phyloP scores from a whole-genome alignment of 2,797 vertebrate genomes.

The Notolepis coatsorum region DNA sequence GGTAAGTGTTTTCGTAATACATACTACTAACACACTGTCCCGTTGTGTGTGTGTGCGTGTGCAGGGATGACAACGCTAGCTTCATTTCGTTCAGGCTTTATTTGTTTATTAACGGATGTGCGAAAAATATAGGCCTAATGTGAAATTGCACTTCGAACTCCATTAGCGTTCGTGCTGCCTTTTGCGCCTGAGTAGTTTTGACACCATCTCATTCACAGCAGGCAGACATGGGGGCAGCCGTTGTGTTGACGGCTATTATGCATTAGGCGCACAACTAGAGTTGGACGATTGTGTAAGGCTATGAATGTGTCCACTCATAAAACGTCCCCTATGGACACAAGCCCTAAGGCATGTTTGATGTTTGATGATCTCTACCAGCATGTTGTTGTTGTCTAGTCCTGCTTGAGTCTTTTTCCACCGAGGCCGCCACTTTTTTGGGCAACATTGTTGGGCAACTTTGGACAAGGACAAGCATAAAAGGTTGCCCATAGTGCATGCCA shows the following conservation, averaged over 20 bases:
- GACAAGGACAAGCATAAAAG: too few species aligned
- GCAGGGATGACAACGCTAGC: too few species aligned
- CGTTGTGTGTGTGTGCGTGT: background rate
- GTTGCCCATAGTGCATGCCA: too few species aligned
- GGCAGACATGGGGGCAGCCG: slow-evolving; percentile 14
- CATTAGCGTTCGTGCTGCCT: background rate
- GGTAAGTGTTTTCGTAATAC: slow-evolving; percentile 84
- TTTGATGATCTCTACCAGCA: too few species aligned
- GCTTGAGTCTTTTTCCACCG: too few species aligned
- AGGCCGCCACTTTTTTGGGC: too few species aligned
- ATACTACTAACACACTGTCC: background rate
- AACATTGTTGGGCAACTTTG: too few species aligned
- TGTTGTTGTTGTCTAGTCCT: too few species aligned
- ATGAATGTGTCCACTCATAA: too few species aligned
- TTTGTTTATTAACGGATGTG: background rate
- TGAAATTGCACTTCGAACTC: background rate
- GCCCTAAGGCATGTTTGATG: too few species aligned
- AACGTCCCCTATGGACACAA: too few species aligned
- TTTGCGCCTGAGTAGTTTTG: background rate
- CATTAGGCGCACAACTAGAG: background rate
- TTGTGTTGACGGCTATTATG: slow-evolving; percentile 17
- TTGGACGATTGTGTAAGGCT: background rate
- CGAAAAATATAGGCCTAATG: background rate
- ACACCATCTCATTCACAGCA: background rate
- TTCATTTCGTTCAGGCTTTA: too few species aligned